These are phyloP conservation scores for Resseliella maxima DNA, from an alignment of 2,888 invertebrate species.

Conservation along the genomic window DNA sequence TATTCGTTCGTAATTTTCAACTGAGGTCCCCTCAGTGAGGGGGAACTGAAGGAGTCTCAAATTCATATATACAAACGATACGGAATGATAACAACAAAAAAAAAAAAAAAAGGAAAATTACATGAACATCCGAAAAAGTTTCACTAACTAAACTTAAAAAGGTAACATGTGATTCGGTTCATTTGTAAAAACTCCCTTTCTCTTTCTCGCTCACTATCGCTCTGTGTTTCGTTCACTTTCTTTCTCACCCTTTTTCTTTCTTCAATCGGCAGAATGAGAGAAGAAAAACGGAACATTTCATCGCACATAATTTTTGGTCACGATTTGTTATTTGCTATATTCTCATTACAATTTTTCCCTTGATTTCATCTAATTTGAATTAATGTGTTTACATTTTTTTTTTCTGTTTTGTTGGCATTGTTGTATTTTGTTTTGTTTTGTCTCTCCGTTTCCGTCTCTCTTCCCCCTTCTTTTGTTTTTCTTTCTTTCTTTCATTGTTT, in stretches of 20 bases:
- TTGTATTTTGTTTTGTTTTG: no score
- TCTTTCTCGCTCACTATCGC: no score
- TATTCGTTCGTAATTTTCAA: background rate
- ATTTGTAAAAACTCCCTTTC: background rate
- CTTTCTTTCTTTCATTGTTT: background rate
- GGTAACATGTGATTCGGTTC: background rate
- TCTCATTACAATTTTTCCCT: background rate
- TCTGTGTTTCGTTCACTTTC: background rate
- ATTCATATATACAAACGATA: background rate
- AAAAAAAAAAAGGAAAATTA: background rate
- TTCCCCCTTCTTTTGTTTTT: no score
- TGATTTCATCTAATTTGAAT: constrained; percentile 39
- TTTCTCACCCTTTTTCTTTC: no score
- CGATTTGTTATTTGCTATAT: background rate
- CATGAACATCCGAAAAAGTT: constrained; percentile 5
- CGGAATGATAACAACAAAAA: background rate
- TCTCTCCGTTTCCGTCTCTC: no score
- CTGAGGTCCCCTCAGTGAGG: no score
- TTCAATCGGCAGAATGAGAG: no score
- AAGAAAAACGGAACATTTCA: background rate
- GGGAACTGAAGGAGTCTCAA: no score
- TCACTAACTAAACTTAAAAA: constrained; percentile 16
- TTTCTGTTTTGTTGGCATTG: no score
- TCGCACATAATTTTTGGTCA: constrained; percentile 20
- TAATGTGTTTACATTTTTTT: constrained; percentile 3